Conservation (phyloP, 2,113 vertebrate genomes). For the Polypterus bichir region DNA sequence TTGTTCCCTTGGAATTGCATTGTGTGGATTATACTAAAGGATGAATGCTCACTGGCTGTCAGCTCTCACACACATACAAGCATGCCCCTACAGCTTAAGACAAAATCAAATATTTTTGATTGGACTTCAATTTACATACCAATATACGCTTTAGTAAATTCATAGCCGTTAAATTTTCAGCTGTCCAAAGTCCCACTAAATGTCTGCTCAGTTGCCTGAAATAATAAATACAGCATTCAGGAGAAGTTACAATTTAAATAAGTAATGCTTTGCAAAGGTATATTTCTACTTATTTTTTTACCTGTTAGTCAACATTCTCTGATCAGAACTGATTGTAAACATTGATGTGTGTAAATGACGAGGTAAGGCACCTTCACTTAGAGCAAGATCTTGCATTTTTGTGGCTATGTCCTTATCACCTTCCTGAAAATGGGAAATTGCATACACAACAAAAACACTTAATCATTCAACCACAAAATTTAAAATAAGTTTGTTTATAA, state of each 20-base stretch:
- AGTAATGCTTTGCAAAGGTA: constrained; percentile 28
- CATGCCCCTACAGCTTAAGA: too few species aligned
- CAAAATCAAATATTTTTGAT: not conserved
- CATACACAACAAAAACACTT: not conserved
- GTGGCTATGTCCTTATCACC: constrained; percentile 96
- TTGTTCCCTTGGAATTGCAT: too few species aligned
- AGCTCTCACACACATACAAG: too few species aligned
- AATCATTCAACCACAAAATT: not conserved
- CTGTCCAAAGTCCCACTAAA: constrained; percentile 94
- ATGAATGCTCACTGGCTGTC: too few species aligned
- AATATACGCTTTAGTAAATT: constrained; percentile 92
- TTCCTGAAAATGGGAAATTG: constrained; percentile 48
- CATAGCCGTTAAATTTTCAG: constrained; percentile 79
- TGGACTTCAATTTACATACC: constrained; percentile 48
- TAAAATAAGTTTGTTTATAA: too few species aligned
- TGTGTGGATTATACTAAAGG: too few species aligned
- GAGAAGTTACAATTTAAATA: constrained; percentile 30
- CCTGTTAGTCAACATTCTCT: constrained; percentile 98
- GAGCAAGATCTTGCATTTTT: constrained; percentile 96
- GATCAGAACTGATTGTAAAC: constrained; percentile 93
- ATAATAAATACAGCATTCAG: constrained; percentile 30
- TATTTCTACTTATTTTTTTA: constrained; percentile 28
- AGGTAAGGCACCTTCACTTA: constrained; percentile 93
- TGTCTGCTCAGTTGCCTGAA: constrained; percentile 93
- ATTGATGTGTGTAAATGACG: constrained; percentile 89